phyloP scores from a whole-genome alignment of 2,113 vertebrate species.

The Bubo blakistoni region DNA sequence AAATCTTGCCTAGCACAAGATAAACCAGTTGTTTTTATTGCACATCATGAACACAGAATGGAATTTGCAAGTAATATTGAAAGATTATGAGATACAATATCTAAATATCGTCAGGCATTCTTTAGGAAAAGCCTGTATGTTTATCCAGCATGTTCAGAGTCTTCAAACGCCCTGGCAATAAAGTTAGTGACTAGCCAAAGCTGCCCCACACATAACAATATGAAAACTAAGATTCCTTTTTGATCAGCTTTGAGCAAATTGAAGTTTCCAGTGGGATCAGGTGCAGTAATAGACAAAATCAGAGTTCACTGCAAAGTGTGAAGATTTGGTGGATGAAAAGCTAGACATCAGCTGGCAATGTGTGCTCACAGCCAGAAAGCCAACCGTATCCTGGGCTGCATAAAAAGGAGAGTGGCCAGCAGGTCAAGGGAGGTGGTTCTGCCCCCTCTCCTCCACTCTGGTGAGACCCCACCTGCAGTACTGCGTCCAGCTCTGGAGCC shows the following conservation, averaged over 20 bases:
- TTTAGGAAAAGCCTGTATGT: neutral
- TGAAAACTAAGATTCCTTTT: neutral
- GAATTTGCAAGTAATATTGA: neutral
- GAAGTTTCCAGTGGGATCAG: neutral
- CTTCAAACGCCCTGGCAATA: neutral
- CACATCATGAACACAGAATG: neutral
- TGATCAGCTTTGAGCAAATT: neutral
- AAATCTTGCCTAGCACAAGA: neutral
- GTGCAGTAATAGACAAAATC: neutral
- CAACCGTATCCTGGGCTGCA: neutral
- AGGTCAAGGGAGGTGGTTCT: neutral
- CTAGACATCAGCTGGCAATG: rapidly evolving
- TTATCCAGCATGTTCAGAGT: neutral
- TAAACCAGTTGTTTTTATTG: neutral
- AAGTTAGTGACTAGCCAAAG: neutral
- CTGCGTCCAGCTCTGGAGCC: rapidly evolving
- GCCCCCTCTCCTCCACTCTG: neutral
- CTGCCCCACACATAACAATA: neutral
- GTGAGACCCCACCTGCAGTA: neutral
- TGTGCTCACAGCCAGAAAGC: neutral
- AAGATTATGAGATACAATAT: neutral
- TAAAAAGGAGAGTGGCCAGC: rapidly evolving
- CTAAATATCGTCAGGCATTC: neutral
- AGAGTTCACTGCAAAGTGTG: neutral
- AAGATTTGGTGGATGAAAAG: neutral